Percentiles rank a stretch among this genome's conserved stretches.
phyloP scores from a whole-genome alignment of 2,113 vertebrate genomes.

The Rallus limicola region DNA sequence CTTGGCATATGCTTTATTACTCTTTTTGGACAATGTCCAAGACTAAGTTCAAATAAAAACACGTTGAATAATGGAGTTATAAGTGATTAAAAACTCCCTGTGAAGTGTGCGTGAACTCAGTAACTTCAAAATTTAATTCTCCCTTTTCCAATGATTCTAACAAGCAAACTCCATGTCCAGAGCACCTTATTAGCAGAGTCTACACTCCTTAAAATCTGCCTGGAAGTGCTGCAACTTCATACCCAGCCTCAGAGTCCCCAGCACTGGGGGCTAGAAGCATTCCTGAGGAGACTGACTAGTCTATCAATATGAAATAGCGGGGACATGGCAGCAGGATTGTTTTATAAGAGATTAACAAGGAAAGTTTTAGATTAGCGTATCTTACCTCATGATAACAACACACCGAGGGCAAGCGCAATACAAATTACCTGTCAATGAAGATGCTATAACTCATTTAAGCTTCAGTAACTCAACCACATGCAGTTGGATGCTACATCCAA shows the following conservation, averaged over 20 bases:
- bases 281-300: neutral
- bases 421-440: slow-evolving; percentile 23
- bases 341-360: neutral
- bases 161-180: neutral
- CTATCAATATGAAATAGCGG: neutral
- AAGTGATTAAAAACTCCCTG: neutral
- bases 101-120: fast-evolving
- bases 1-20: neutral
- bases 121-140: neutral
- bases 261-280: fast-evolving
- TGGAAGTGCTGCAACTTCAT: neutral
- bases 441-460: slow-evolving; percentile 25
- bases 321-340: neutral
- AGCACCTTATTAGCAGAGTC: neutral
- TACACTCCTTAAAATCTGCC: fast-evolving
- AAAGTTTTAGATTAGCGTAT: neutral
- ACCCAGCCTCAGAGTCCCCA: neutral
- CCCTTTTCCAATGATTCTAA: neutral
- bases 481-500: neutral
- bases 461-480: neutral
- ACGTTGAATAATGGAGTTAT: slow-evolving; percentile 16
- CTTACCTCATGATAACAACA: neutral
- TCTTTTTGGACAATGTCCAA: slow-evolving; percentile 17
- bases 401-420: neutral
- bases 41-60: slow-evolving; percentile 9